A percentile compares a stretch with the other conserved stretches of the same genome.
Evolutionary conservation across 2,888 invertebrate genomes (phyloP).

Genomic region (Rhyacophila evoluta): DNA sequence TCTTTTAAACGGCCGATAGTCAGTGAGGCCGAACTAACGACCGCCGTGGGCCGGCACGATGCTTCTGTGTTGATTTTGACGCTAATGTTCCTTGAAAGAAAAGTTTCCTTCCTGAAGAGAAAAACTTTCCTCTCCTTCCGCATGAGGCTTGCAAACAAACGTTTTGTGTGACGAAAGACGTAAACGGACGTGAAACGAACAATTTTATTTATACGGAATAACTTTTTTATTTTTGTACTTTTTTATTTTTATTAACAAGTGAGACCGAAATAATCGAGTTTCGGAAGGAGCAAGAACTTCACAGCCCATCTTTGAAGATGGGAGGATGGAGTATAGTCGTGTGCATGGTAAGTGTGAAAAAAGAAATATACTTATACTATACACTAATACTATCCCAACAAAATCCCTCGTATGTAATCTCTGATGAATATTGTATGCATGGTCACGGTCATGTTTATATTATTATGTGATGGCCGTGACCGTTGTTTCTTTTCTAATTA

Average conservation of each 20-base stretch:
- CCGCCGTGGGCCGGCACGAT: constrained; percentile 44
- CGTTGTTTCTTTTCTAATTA: no score
- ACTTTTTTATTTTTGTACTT: background rate
- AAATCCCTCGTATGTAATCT: no score
- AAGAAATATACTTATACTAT: background rate
- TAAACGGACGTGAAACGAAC: background rate
- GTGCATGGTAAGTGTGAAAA: constrained; percentile 40
- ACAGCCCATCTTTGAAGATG: constrained; percentile 40
- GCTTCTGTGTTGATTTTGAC: constrained; percentile 23
- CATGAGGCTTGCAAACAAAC: background rate
- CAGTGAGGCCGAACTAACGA: constrained; percentile 52
- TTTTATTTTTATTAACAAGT: constrained; percentile 27
- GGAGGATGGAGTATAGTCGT: constrained; percentile 29
- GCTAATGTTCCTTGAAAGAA: constrained; percentile 19
- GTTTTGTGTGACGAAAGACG: background rate
- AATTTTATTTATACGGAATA: background rate
- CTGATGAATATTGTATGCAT: no score
- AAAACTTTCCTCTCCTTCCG: constrained; percentile 22
- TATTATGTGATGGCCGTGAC: no score
- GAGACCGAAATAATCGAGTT: constrained; percentile 9
- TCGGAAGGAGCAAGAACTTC: constrained; percentile 27
- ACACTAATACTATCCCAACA: no score
- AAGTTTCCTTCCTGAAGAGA: constrained; percentile 10
- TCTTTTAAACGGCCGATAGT: constrained; percentile 49
- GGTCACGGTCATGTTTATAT: no score